Base-by-base conservation (phyloP, 2,797 vertebrate genomes). In the Saxicola maurus region DNA sequence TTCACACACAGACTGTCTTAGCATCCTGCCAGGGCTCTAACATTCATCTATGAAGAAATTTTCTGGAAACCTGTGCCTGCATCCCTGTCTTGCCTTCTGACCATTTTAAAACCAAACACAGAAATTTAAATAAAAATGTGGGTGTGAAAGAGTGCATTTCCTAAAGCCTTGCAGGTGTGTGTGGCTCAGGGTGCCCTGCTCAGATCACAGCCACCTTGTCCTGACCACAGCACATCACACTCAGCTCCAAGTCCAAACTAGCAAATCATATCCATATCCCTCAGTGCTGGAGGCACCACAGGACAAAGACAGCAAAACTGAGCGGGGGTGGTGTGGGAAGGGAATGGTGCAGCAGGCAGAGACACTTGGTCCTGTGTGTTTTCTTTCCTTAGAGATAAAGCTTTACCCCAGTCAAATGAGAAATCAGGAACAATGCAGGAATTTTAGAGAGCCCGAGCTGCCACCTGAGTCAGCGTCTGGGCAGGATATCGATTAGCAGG, bases 401-500 rank as follows among this genome's bases (percentile, higher is more conserved):
- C 73, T 59, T 91, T 61, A 62, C 81, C 38, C 27, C 52, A 75
- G 83, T 68, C 56, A 76, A 84, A 89, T 18, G 84, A 94, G 88
- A 91, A 92, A 76, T 65, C 21, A 56, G 84, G 82, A 96, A 96
- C 93, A 94, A 96, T 92, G 91, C 11, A 81, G 81, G 92, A 93
- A 84, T 91, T 95, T 95, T 92, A 84, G 91, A 95, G 92, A 92
- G 86, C 82, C 69, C 23, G 45, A 81, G 86, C 91, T 94, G 92
- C 92, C 90, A 94, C 92, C 91, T 95, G 91, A 95, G 82, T 96
- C 93, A 96, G 94, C 83, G 92, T 96, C 95, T 96, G n/a, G 95
- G 94, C 96, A 96, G 95, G 95, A 96, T 96, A 96, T 96, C 6
- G 90, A 96, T 96, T 94, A 94, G 94, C 8, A 12, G 76, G 93